Conservation (phyloP, 2,113 vertebrate genomes). For the Saimiri boliviensis region DNA sequence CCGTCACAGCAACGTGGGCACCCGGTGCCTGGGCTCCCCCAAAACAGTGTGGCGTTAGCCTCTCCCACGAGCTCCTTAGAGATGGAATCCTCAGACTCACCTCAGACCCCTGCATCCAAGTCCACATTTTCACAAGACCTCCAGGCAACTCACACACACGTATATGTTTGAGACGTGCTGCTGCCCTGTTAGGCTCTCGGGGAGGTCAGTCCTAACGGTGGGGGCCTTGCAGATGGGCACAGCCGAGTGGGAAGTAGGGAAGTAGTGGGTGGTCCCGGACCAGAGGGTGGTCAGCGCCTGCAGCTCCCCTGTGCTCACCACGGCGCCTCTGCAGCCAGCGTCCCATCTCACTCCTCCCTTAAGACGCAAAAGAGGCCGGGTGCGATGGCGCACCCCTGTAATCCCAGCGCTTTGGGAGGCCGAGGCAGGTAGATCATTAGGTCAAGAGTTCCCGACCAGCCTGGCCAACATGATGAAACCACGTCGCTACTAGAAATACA, state of each 20-base stretch:
- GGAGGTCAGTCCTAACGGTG: neutral
- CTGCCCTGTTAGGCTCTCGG: neutral
- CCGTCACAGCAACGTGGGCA: fast-evolving
- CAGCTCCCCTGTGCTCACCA: fast-evolving
- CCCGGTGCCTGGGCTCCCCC: neutral
- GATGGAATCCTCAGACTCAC: neutral
- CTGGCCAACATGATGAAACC: too few relatives aligned
- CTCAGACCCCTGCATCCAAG: too few relatives aligned
- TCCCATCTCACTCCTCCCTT: neutral
- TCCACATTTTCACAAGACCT: neutral
- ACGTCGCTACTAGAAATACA: too few relatives aligned
- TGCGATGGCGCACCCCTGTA: too few relatives aligned
- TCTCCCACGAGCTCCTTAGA: neutral
- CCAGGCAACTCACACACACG: neutral
- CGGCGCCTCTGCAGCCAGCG: fast-evolving
- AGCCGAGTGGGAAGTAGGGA: fast-evolving
- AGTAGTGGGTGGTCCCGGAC: fast-evolving
- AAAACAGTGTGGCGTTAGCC: fast-evolving
- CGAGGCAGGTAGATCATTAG: too few relatives aligned
- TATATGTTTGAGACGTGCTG: neutral
- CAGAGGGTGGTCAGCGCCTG: fast-evolving
- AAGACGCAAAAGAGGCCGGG: too few relatives aligned
- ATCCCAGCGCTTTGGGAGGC: too few relatives aligned
- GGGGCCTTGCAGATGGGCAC: fast-evolving
- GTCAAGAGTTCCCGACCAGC: too few relatives aligned